Evolutionary conservation across 1,140 invertebrate genomes (phyloP), one percentile per base, ranked within the genome.

Genomic region (Mizuhopecten yessoensis): DNA sequence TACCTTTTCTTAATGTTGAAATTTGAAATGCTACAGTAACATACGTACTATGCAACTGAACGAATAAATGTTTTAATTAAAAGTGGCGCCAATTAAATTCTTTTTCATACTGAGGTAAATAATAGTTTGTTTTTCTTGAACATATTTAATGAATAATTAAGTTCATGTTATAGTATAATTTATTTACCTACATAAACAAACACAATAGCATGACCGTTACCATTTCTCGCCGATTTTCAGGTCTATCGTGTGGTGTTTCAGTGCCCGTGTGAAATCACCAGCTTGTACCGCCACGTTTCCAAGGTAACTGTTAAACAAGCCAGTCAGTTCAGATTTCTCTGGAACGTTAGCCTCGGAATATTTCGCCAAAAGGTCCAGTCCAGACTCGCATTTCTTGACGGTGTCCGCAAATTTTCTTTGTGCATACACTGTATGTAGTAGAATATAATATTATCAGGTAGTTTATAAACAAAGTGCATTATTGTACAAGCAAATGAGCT

Each of bases 241-340:
- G 87, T 96, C 96, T 49, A 91, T 89, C 42, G 95, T 88, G 88
- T 96, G 94, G 91, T 95, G 91, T 75, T 95, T 90, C 34, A 96
- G 91, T 13, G 96, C 95, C 13, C 94, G 89, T 17, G 94, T 91
- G 87, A 95, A 94, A 7, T 95, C 91, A 29, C 93, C 94, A 34
- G 93, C 89, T 86, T 96, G 94, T 86, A 96, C 92, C 39, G 95
- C 94, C 34, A 95, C 93, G 93, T 96, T 96, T 5, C 96, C 96
- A 91, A 95, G 94, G 75, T 89, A 95, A 90, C 94, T 95, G 92
- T 96, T 94, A 45, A 96, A 88, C 87, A 94, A 95, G 23, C 95
- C 93, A 0, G 95, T 89, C n/a, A 96, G 87, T 42, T 95, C 93
- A 42, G 92, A 88, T 90, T 94, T 95, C 39, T 96, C 94, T 0